These are phyloP conservation scores for Actenoides hombroni DNA, from an alignment of 2,113 vertebrate species.

Conservation along the genomic window DNA sequence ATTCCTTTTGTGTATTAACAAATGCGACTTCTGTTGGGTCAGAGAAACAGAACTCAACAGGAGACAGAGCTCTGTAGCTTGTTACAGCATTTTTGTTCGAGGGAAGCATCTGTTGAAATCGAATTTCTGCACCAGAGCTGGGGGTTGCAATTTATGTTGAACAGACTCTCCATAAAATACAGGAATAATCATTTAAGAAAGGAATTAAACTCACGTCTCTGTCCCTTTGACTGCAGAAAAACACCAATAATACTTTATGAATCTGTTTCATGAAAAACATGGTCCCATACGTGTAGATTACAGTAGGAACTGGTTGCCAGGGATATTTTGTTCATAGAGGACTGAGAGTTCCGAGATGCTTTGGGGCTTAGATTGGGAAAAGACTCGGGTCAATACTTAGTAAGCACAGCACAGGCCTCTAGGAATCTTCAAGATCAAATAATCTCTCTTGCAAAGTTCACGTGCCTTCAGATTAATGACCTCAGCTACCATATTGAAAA, in stretches of 20 bases:
- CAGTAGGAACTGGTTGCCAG: not conserved
- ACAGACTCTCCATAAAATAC: not conserved
- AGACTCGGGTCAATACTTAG: not conserved
- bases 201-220: not conserved
- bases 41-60: not conserved
- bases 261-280: not conserved
- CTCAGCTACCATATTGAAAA: not conserved
- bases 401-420: not conserved
- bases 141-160: not conserved
- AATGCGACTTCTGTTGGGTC: not conserved
- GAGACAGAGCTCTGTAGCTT: not conserved
- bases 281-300: no score
- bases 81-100: not conserved
- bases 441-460: not conserved
- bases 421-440: not conserved
- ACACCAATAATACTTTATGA: not conserved
- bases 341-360: not conserved
- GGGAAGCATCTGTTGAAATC: not conserved
- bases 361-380: not conserved
- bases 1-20: not conserved
- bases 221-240: not conserved
- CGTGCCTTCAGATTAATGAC: not conserved
- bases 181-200: not conserved
- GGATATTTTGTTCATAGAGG: not conserved
- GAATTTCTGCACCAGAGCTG: not conserved